These are phyloP conservation scores for Brachionus asplanchnoidis DNA, from an alignment of 1,140 invertebrate species.

Conservation along the genomic window DNA sequence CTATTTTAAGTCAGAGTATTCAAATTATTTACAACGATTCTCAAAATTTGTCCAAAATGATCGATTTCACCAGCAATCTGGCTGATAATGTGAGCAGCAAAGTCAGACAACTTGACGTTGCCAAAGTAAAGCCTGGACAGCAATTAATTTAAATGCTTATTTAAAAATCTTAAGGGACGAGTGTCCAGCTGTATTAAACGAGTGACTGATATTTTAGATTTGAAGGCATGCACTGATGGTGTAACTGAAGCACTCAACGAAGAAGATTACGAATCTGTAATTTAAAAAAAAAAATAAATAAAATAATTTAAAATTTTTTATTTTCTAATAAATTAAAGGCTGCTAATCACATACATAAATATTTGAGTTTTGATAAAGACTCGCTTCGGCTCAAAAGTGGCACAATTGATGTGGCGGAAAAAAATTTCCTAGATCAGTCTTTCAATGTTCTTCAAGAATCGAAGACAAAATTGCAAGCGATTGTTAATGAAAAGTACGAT, in stretches of 20 bases:
- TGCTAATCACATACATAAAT: conserved; percentile 87
- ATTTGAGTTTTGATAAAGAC: conserved; percentile 86
- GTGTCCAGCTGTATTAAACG: conserved; percentile 88
- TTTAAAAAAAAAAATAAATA: conserved; percentile 59
- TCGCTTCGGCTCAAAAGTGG: conserved; percentile 69
- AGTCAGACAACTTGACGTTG: conserved; percentile 85
- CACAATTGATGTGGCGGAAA: conserved; percentile 58
- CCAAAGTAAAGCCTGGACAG: conserved; percentile 66
- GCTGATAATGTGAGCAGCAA: conserved; percentile 91
- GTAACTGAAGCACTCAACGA: conserved; percentile 83
- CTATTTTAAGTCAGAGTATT: background rate
- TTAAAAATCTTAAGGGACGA: conserved; percentile 64
- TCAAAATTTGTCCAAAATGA: conserved; percentile 51
- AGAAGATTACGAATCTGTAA: conserved; percentile 65
- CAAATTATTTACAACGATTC: conserved; percentile 28
- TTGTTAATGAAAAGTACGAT: conserved; percentile 78
- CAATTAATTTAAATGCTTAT: background rate
- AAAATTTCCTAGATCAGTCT: conserved; percentile 67
- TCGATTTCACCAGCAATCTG: conserved; percentile 72
- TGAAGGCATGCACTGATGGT: conserved; percentile 89
- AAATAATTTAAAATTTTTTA: background rate
- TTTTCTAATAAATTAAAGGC: conserved; percentile 61
- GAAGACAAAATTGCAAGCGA: conserved; percentile 67
- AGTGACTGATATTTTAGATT: conserved; percentile 89
- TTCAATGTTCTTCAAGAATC: conserved; percentile 77